These are phyloP conservation scores for Apamea crenata DNA, from an alignment of 2,888 invertebrate genomes.

Conservation along the genomic window DNA sequence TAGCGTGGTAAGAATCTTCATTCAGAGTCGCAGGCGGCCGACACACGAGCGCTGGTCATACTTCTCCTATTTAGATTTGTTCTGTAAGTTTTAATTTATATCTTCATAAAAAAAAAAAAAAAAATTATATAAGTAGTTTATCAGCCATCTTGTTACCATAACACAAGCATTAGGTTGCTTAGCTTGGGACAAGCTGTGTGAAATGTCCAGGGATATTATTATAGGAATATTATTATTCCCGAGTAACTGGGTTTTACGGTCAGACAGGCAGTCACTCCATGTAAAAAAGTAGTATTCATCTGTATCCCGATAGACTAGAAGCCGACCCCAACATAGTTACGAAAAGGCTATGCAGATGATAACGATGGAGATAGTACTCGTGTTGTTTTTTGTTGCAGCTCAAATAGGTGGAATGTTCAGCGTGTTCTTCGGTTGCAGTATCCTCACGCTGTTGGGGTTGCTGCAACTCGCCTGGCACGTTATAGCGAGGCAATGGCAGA, in stretches of 20 bases:
- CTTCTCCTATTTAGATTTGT: constrained; percentile 72
- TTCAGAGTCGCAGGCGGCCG: constrained; percentile 63
- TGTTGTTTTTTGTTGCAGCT: constrained; percentile 70
- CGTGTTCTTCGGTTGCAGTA: constrained; percentile 84
- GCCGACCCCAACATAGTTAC: not conserved
- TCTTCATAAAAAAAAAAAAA: too few species aligned
- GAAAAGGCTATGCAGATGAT: not conserved
- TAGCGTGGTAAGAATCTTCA: constrained; percentile 73
- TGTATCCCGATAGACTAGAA: not conserved
- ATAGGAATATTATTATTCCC: too few species aligned
- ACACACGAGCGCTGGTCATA: constrained; percentile 69
- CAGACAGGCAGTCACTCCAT: not conserved
- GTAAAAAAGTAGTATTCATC: not conserved
- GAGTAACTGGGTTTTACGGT: not conserved
- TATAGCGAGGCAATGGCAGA: not conserved
- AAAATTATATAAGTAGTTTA: too few species aligned
- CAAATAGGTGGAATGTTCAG: constrained; percentile 84
- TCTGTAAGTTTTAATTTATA: constrained; percentile 70
- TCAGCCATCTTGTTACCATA: too few species aligned
- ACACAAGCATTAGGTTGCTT: too few species aligned
- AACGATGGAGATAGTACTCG: too few species aligned
- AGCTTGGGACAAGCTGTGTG: too few species aligned
- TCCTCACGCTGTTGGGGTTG: constrained; percentile 80
- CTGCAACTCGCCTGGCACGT: constrained; percentile 64
- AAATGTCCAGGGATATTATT: too few species aligned